These are phyloP conservation scores for Calameuta idolon DNA, from an alignment of 2,888 invertebrate genomes.

Conservation along the genomic window DNA sequence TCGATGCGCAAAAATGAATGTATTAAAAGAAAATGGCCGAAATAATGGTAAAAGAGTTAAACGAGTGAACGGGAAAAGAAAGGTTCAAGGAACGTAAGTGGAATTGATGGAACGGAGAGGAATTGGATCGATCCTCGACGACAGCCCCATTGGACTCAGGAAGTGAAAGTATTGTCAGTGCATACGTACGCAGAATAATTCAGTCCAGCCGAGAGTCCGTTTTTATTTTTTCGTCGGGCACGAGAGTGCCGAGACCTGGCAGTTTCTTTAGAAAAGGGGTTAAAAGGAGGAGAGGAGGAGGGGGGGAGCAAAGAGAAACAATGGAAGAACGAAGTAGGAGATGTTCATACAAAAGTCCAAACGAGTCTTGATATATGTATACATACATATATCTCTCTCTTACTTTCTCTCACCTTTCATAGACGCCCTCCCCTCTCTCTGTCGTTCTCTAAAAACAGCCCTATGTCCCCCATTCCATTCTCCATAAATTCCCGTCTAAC, in stretches of 20 bases:
- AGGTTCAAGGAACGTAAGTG: neutral
- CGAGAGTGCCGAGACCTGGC: neutral
- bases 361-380: neutral
- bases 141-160: neutral
- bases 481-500: neutral
- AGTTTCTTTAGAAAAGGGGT: neutral
- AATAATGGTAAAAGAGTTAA: neutral
- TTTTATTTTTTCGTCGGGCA: neutral
- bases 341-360: neutral
- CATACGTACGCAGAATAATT: neutral
- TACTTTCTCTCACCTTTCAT: no score
- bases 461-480: neutral
- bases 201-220: neutral
- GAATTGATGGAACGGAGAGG: neutral
- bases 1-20: no score
- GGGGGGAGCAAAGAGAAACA: neutral
- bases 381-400: no score
- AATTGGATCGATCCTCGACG: neutral
- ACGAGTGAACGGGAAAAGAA: neutral
- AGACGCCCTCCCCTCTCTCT: neutral
- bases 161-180: neutral
- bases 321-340: neutral
- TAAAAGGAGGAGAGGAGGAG: no score
- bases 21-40: neutral
- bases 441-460: neutral